Base-by-base conservation (phyloP, 2,888 invertebrate genomes). In the Cheilosia vernalis region DNA sequence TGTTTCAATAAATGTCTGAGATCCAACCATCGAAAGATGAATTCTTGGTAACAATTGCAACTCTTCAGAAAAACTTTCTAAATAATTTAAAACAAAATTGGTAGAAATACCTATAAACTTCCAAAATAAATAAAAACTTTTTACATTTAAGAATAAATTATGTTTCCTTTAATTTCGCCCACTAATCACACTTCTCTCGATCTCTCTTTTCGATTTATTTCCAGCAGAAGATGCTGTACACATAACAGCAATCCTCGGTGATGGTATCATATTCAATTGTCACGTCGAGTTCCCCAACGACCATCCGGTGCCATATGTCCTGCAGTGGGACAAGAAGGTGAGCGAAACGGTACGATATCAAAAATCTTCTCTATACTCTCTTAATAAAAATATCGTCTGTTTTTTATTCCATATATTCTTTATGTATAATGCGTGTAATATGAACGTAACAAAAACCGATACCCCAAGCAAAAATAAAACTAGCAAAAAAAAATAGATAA, bases 321-420 rank as follows among this genome's bases (percentile, higher is more conserved):
- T 98, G 93, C 98, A 98, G 95, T 99, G 98, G 98, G 97, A 97
- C 95, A 98, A 98, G 96, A 97, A 98, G 97, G 97, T 97, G 96
- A 96, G 96, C 96, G 96, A 96, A 94, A 96, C 96, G 97, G 97
- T 97, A 97, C 95, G 97, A 95, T 95, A 95, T 94, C 91, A 91
- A 91, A 93, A 91, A 91, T 92, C 92, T 92, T 92, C 92, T 92
- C 92, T 92, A 93, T 93, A 93, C 93, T 93, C 93, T 93, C 92
- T 92, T 92, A 91, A 92, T 91, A 90, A 91, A 92, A 90, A 89
- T 88, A 89, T 89, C 88, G 82, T 88, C 80, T 88, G 86, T 88
- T 87, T 88, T 89, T 88, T 87, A 87, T 88, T 88, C 81, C 87
- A 87, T 87, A 87, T 87, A 85, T 87, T 85, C 84, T 87, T 73